phyloP scores from a whole-genome alignment of 2,797 vertebrate species.

The Hoplostethus mediterraneus region DNA sequence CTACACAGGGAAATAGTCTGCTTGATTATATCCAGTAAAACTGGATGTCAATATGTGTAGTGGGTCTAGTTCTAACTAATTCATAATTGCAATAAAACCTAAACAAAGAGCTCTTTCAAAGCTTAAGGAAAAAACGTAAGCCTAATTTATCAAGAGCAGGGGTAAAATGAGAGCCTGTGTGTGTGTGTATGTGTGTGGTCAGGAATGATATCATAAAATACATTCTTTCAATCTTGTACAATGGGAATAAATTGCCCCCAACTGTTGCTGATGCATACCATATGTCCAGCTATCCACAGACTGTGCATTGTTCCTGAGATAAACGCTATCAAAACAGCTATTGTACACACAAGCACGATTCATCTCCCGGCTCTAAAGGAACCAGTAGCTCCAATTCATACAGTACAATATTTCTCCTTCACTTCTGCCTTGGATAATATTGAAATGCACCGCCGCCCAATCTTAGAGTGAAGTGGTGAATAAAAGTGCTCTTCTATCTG shows the following conservation, averaged over 20 bases:
- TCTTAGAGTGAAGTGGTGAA: constrained; percentile 28
- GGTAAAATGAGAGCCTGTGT: constrained; percentile 9
- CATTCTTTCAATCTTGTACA: constrained; percentile 32
- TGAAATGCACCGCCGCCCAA: constrained; percentile 53
- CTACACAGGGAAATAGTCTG: not conserved
- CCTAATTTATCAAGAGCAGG: constrained; percentile 3
- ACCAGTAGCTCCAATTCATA: constrained; percentile 50
- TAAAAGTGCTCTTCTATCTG: constrained; percentile 60
- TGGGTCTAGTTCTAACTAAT: constrained; percentile 20
- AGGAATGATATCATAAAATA: constrained; percentile 42
- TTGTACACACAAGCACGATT: constrained; percentile 63
- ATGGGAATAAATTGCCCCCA: constrained; percentile 43
- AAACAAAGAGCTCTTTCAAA: constrained; percentile 44
- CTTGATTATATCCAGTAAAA: not conserved
- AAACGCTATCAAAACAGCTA: constrained; percentile 54
- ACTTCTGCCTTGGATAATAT: constrained; percentile 48
- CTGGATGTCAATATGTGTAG: not conserved
- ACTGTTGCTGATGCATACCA: constrained; percentile 63
- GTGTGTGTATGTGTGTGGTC: constrained; percentile 21
- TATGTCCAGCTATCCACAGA: constrained; percentile 66
- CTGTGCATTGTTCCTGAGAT: constrained; percentile 63
- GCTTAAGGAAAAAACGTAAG: not conserved
- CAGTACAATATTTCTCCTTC: constrained; percentile 53
- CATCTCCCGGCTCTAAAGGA: constrained; percentile 36
- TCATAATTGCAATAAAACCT: constrained; percentile 18